Percentiles rank a stretch among this genome's conserved stretches.
phyloP scores from a whole-genome alignment of 35 echinoderm and acorn worm species.

The Chiridota heheva region DNA sequence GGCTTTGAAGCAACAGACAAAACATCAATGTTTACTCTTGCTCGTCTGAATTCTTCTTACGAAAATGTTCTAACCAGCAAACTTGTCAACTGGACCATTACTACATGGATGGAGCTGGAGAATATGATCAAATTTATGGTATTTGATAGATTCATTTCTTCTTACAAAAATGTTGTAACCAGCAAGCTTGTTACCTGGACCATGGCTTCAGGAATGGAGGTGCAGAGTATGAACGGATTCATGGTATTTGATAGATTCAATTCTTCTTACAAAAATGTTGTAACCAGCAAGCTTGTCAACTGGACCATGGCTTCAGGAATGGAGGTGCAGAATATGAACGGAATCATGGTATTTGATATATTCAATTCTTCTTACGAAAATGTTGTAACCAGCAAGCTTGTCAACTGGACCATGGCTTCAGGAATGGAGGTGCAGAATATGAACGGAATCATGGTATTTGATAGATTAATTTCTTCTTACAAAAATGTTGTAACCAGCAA shows the following conservation, averaged over 20 bases:
- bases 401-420: constrained; percentile 32
- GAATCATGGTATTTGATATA: constrained; percentile 49
- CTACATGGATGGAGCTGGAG: constrained; percentile 13
- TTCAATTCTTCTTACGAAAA: background rate
- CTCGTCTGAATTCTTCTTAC: background rate
- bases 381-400: constrained; percentile 27
- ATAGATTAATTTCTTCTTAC: constrained; percentile 11
- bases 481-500: constrained; percentile 4
- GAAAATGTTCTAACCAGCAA: constrained; percentile 11
- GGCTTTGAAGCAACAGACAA: background rate
- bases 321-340: constrained; percentile 21
- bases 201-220: constrained; percentile 9
- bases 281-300: constrained; percentile 46
- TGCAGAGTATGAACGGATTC: constrained; percentile 30
- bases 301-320: constrained; percentile 20
- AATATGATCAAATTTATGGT: constrained; percentile 36
- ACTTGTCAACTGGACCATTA: constrained; percentile 42
- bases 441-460: constrained; percentile 47
- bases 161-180: background rate
- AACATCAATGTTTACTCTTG: background rate
- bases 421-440: constrained; percentile 29
- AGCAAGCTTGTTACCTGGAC: constrained; percentile 44
- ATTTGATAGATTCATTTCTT: constrained; percentile 39
- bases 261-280: background rate
- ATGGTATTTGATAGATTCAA: constrained; percentile 47